Percentiles rank a stretch among this genome's conserved stretches.
phyloP scores from a whole-genome alignment of 2,797 vertebrate species.

The Cynopterus sphinx region DNA sequence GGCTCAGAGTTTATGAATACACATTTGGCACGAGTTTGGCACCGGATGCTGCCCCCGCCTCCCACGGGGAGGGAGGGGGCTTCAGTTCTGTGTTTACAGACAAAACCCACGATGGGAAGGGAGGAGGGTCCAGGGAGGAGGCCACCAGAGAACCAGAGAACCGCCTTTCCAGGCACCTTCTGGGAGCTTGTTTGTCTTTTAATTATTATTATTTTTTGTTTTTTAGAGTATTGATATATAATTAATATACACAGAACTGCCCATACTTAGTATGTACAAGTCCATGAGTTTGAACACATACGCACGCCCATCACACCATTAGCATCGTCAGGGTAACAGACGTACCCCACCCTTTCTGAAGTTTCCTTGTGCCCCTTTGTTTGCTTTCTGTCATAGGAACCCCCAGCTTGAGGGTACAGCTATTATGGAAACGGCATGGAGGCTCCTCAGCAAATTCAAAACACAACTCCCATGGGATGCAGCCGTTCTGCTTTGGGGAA shows the following conservation, averaged over 20 bases:
- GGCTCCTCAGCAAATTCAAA: not conserved
- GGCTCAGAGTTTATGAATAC: constrained; percentile 58
- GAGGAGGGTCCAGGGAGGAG: too few species aligned
- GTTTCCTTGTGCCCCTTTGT: not conserved
- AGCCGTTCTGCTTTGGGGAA: not conserved
- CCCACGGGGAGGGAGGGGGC: not conserved
- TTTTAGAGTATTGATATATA: not conserved
- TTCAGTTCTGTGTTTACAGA: not conserved
- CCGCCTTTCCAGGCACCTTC: not conserved
- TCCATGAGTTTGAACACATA: not conserved
- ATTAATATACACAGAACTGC: not conserved
- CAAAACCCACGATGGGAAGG: not conserved
- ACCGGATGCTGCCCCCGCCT: not conserved
- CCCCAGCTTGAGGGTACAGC: not conserved
- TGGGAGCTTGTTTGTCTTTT: not conserved
- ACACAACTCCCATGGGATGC: not conserved
- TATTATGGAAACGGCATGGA: not conserved
- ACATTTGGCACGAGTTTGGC: constrained; percentile 42
- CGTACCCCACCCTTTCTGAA: not conserved
- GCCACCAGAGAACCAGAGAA: too few species aligned
- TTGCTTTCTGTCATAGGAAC: not conserved
- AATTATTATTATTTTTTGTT: too few species aligned
- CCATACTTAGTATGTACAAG: not conserved
- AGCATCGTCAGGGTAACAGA: not conserved
- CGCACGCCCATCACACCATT: not conserved